phyloP scores from a whole-genome alignment of 2,113 vertebrate genomes.

The Glaucidium brasilianum region DNA sequence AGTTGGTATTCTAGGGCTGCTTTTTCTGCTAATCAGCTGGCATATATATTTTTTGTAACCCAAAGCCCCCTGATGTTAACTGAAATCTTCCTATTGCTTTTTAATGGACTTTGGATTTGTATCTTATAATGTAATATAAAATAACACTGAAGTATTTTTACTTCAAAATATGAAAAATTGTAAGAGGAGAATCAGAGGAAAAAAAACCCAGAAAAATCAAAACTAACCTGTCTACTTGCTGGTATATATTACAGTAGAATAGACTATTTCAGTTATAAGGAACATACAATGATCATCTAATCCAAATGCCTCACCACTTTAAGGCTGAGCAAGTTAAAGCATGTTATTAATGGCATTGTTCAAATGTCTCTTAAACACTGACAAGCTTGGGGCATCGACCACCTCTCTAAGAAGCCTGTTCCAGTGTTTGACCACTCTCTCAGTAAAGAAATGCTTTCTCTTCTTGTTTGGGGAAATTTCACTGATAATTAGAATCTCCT shows the following conservation, averaged over 20 bases:
- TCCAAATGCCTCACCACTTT: background rate
- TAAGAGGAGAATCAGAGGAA: background rate
- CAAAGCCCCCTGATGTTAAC: background rate
- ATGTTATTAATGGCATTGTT: background rate
- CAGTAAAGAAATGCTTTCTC: background rate
- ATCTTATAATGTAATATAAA: background rate
- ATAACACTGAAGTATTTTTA: background rate
- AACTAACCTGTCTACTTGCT: background rate
- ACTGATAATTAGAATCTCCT: background rate
- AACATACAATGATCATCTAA: background rate
- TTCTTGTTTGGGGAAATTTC: background rate
- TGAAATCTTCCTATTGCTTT: background rate
- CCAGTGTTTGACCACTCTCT: background rate
- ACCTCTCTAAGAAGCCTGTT: background rate
- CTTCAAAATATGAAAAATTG: background rate
- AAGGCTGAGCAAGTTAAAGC: background rate
- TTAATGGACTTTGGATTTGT: background rate
- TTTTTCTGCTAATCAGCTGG: background rate
- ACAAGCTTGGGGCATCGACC: background rate
- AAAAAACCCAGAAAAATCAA: background rate
- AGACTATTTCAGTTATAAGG: background rate
- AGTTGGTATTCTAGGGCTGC: background rate
- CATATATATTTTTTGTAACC: background rate
- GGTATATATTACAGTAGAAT: background rate
- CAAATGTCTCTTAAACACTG: background rate